Conservation (phyloP, 2,113 vertebrate species). For the Rhabdomys dilectus region DNA sequence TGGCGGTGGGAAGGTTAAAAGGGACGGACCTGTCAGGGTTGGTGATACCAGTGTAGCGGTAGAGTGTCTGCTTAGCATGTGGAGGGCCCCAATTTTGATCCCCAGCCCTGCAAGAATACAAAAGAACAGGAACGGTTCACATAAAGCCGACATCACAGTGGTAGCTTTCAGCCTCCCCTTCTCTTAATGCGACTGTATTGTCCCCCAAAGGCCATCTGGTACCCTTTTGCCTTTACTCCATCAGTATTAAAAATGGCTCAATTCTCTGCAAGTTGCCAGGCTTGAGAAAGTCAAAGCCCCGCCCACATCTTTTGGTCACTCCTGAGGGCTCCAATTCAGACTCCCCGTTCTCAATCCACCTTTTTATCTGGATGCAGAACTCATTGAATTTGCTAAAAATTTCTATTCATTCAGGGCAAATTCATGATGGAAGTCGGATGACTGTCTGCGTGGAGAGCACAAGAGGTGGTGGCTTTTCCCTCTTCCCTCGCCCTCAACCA, state of each 20-base stretch:
- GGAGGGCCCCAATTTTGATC: background rate
- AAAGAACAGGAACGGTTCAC: background rate
- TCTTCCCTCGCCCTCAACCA: background rate
- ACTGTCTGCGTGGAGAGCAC: accelerated
- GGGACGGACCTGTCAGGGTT: background rate
- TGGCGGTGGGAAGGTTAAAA: background rate
- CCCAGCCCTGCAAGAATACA: background rate
- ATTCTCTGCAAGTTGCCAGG: background rate
- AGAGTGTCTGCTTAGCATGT: background rate
- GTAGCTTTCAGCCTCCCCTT: background rate
- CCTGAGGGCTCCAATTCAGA: background rate
- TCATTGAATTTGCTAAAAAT: background rate
- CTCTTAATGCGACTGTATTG: conserved; percentile 24
- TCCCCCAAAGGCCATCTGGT: conserved; percentile 61
- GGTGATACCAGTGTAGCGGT: background rate
- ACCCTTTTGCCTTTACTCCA: background rate
- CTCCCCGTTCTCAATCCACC: background rate
- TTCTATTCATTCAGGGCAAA: background rate
- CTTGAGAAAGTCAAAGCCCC: background rate
- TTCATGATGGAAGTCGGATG: background rate
- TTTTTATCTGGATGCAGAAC: background rate
- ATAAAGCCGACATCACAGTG: background rate
- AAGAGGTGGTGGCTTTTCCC: accelerated
- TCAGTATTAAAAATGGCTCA: background rate
- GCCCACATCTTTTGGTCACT: background rate